Conservation (phyloP, 2,888 invertebrate species). For the Rhamphomyia laevipes region DNA sequence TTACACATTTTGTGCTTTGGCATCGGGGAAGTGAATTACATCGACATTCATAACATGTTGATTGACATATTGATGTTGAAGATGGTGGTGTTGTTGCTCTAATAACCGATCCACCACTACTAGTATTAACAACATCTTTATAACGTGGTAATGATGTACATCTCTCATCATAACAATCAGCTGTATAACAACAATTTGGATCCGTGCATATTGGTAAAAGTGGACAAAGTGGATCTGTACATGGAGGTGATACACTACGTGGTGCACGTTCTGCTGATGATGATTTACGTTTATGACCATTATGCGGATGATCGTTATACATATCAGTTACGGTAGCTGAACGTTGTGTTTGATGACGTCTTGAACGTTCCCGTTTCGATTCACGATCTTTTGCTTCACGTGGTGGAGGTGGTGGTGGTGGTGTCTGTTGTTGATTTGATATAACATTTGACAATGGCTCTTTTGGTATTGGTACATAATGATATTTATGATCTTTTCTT, state of each 20-base stretch:
- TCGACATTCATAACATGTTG: conserved; percentile 31
- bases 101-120: conserved; percentile 23
- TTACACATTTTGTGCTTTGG: conserved; percentile 36
- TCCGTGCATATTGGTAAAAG: conserved; percentile 36
- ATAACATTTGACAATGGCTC: conserved; percentile 19
- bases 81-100: conserved; percentile 19
- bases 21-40: conserved; percentile 32
- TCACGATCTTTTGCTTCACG: conserved; percentile 17
- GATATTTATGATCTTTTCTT: conserved; percentile 31
- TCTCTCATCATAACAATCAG: conserved; percentile 24
- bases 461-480: conserved; percentile 33
- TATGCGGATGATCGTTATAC: conserved; percentile 21
- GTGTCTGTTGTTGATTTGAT: conserved; percentile 13
- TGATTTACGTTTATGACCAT: conserved; percentile 28
- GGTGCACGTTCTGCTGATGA: conserved; percentile 36
- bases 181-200: conserved; percentile 35
- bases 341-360: conserved; percentile 37
- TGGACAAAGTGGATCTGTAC: conserved; percentile 37
- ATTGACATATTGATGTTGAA: conserved; percentile 22
- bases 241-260: conserved; percentile 32
- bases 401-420: conserved; percentile 10
- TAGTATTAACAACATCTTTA: conserved; percentile 19
- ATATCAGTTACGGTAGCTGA: conserved; percentile 38
- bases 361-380: conserved; percentile 31
- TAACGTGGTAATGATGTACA: conserved; percentile 20